These are phyloP conservation scores for Etheostoma perlongum DNA, from an alignment of 2,797 vertebrate genomes.

Conservation along the genomic window DNA sequence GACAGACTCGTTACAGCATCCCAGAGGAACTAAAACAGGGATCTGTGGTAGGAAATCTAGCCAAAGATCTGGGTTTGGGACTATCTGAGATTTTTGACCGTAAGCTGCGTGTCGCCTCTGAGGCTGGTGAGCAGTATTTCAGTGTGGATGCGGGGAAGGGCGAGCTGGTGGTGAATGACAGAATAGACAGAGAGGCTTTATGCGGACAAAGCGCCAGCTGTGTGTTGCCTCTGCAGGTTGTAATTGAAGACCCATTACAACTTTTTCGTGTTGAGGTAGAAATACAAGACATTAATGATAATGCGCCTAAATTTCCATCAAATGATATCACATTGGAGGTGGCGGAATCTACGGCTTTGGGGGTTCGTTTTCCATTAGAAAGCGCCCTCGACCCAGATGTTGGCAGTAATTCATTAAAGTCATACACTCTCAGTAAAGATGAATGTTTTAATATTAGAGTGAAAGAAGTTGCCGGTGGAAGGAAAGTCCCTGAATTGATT, in stretches of 20 bases:
- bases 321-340: constrained; percentile 76
- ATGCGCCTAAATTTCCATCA: constrained; percentile 77
- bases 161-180: constrained; percentile 67
- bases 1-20: constrained; percentile 74
- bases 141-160: constrained; percentile 71
- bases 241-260: constrained; percentile 84
- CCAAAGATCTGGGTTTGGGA: constrained; percentile 82
- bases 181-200: constrained; percentile 84
- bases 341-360: constrained; percentile 59
- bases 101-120: constrained; percentile 53
- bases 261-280: constrained; percentile 83
- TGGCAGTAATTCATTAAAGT: constrained; percentile 51
- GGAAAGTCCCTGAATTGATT: constrained; percentile 61
- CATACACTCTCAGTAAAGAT: constrained; percentile 59
- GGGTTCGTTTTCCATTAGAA: constrained; percentile 79
- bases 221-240: constrained; percentile 82
- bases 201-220: constrained; percentile 82
- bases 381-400: constrained; percentile 77
- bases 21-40: constrained; percentile 70
- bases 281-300: constrained; percentile 85
- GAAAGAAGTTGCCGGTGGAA: constrained; percentile 51
- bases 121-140: constrained; percentile 79
- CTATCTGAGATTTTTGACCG: constrained; percentile 56
- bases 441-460: constrained; percentile 59
- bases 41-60: constrained; percentile 79